Evolutionary conservation across 2,797 vertebrate species (phyloP).

Genomic region (Halcyon badia): DNA sequence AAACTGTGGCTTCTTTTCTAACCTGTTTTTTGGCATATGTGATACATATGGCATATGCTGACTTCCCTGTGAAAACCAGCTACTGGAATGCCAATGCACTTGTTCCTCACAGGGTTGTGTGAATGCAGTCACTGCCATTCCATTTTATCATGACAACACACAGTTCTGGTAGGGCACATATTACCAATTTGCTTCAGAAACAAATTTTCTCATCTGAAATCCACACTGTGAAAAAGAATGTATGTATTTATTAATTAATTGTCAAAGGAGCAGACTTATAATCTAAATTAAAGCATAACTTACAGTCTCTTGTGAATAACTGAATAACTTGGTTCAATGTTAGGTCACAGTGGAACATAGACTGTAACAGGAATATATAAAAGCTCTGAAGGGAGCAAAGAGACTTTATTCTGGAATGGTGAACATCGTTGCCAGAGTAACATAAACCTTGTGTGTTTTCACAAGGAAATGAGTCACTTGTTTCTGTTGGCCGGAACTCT

Average conservation of each 20-base stretch:
- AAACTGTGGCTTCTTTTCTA: constrained; percentile 7
- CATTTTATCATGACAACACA: background rate
- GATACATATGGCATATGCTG: background rate
- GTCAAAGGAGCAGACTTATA: constrained; percentile 45
- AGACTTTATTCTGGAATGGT: constrained; percentile 79
- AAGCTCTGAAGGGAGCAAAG: constrained; percentile 76
- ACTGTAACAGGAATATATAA: constrained; percentile 79
- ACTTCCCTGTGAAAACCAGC: constrained; percentile 34
- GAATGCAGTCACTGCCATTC: background rate
- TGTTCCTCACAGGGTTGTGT: background rate
- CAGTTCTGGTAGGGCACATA: background rate
- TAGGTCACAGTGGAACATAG: constrained; percentile 81
- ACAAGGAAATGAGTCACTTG: constrained; percentile 88
- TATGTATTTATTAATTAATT: constrained; percentile 28
- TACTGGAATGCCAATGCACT: constrained; percentile 8
- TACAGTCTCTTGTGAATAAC: constrained; percentile 72
- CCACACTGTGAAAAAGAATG: background rate
- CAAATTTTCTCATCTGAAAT: constrained; percentile 5
- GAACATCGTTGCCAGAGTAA: constrained; percentile 84
- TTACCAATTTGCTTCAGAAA: background rate
- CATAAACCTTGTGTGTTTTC: constrained; percentile 85
- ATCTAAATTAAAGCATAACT: constrained; percentile 68
- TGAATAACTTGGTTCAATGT: constrained; percentile 79
- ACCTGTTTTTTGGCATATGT: background rate
- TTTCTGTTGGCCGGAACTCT: constrained; percentile 84